Evolutionary conservation across 2,888 invertebrate genomes (phyloP).

Genomic region (Galerucella nymphaeae): DNA sequence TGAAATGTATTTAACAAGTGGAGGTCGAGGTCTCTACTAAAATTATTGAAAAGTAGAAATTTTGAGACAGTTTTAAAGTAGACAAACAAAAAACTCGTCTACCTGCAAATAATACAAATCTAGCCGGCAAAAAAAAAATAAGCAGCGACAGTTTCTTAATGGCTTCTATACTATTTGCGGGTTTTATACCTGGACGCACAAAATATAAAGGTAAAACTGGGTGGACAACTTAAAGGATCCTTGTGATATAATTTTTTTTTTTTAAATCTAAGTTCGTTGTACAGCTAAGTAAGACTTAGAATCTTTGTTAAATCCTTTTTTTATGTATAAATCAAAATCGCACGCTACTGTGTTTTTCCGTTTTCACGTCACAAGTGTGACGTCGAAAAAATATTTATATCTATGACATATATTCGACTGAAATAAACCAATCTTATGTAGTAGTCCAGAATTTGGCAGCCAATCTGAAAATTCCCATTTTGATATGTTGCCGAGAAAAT

Average conservation of each 20-base stretch:
- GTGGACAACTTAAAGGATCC: too few species aligned
- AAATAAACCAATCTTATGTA: not conserved
- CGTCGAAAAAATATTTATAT: constrained; percentile 11
- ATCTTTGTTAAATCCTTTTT: not conserved
- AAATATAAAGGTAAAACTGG: too few species aligned
- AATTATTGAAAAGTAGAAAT: not conserved
- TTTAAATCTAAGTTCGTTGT: too few species aligned
- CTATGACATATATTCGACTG: not conserved
- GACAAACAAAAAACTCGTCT: not conserved
- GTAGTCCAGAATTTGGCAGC: constrained; percentile 3
- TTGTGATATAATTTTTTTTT: too few species aligned
- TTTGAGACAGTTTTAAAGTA: not conserved
- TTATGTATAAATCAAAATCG: not conserved
- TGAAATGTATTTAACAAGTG: too few species aligned
- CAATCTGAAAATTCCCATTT: not conserved
- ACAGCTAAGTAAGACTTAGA: too few species aligned
- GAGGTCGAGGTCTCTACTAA: too few species aligned
- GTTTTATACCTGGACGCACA: not conserved
- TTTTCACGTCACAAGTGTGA: not conserved
- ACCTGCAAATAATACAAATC: constrained; percentile 1
- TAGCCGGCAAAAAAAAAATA: not conserved
- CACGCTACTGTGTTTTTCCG: not conserved
- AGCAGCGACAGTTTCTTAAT: not conserved
- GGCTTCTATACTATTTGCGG: not conserved
- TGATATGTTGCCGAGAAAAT: not conserved